A percentile compares a stretch with the other conserved stretches of the same genome.
These are phyloP conservation scores for Syngnathus acus DNA, from an alignment of 2,797 vertebrate species.

Conservation along the genomic window DNA sequence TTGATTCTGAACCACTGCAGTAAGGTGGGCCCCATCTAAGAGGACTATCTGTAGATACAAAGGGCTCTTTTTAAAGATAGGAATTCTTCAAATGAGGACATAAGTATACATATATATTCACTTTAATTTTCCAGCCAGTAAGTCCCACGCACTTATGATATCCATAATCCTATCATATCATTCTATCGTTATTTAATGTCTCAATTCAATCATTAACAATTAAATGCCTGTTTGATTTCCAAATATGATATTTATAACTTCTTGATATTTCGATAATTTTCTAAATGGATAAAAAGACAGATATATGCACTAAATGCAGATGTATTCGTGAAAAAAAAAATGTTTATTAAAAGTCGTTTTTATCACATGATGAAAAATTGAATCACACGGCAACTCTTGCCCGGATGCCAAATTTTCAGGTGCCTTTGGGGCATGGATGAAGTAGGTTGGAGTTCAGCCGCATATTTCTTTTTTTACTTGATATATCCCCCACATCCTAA, in stretches of 20 bases:
- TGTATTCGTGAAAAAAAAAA: constrained; percentile 61
- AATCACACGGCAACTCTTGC: constrained; percentile 51
- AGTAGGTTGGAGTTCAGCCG: constrained; percentile 39
- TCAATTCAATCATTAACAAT: constrained; percentile 42
- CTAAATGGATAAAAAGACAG: constrained; percentile 64
- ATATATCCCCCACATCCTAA: constrained; percentile 12
- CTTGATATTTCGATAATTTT: constrained; percentile 60
- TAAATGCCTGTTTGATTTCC: constrained; percentile 64
- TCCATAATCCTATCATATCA: constrained; percentile 33
- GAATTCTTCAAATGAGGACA: constrained; percentile 1
- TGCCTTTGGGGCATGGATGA: constrained; percentile 58
- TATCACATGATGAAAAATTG: constrained; percentile 58
- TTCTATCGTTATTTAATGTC: constrained; percentile 55
- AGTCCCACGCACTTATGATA: constrained; percentile 9
- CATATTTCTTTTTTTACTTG: constrained; percentile 37
- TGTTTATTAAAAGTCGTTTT: constrained; percentile 63
- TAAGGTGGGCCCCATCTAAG: background rate
- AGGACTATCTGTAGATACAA: background rate
- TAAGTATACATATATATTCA: background rate
- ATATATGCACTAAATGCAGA: constrained; percentile 63
- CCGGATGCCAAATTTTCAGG: constrained; percentile 58
- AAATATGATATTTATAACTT: constrained; percentile 65
- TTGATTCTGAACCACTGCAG: background rate
- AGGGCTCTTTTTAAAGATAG: constrained; percentile 5
- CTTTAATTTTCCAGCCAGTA: background rate